Evolutionary conservation across 2,113 vertebrate genomes (phyloP).

Genomic region (Istiophorus platypterus): DNA sequence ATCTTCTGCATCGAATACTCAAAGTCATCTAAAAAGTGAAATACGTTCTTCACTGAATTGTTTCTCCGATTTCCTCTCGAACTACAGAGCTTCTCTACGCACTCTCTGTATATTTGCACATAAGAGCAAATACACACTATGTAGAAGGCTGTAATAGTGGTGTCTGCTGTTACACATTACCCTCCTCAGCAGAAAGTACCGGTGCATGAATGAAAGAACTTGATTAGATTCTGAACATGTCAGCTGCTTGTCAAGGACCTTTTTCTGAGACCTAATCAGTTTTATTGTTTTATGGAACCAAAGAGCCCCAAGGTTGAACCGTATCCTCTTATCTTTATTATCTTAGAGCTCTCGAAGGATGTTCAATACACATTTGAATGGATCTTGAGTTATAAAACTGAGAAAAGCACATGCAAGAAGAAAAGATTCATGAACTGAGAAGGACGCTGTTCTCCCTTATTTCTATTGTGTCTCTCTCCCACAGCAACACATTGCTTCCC

Average conservation of each 20-base stretch:
- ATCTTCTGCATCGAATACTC: background rate
- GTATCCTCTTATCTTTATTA: conserved; percentile 68
- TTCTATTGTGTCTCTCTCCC: conserved; percentile 16
- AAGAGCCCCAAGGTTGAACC: conserved; percentile 71
- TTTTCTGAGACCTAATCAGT: conserved; percentile 42
- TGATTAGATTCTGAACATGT: conserved; percentile 74
- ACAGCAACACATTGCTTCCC: conserved; percentile 97
- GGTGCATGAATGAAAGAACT: conserved; percentile 34
- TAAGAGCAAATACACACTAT: background rate
- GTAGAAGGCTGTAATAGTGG: background rate
- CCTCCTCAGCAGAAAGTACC: conserved; percentile 26
- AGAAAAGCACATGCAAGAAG: background rate
- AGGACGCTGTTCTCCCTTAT: background rate
- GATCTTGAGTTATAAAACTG: conserved; percentile 22
- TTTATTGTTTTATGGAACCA: conserved; percentile 68
- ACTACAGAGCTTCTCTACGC: background rate
- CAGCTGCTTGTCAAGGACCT: conserved; percentile 68
- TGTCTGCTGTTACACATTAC: background rate
- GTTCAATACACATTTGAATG: background rate
- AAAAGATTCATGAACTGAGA: background rate
- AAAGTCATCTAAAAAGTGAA: background rate
- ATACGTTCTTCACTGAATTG: background rate
- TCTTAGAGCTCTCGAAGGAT: conserved; percentile 13
- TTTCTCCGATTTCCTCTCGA: background rate
- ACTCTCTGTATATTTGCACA: background rate